Evolutionary conservation across 2,888 invertebrate species (phyloP), one percentile per base, ranked within the genome.

Genomic region (Digitonthophagus gazella): DNA sequence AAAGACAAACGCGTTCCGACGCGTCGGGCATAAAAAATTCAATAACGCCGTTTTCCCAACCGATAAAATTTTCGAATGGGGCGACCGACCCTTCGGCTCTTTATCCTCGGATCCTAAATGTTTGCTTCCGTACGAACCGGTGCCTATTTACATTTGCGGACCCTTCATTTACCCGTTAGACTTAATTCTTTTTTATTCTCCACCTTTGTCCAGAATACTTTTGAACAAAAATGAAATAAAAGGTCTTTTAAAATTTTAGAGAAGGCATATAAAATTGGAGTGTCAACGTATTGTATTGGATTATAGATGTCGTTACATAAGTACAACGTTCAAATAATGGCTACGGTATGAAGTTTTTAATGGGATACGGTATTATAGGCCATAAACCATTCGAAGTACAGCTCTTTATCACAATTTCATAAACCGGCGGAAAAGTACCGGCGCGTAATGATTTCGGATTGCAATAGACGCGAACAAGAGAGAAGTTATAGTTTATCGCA

Each of bases 21-120:
- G 6, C 28, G 58, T 58, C 18, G 8, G 19, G 61, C 61, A 61
- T 61, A 61, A 61, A 61, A 61, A 61, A 61, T 61, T 61, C 61
- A 61, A 61, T 61, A 61, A 61, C 61, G n/a, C 19, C 5, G 18
- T 14, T 61, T 20, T 61, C 61, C 6, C 61, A 14, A n/a, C 0
- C 61, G 19, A 20, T 61, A 61, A 61, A 61, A 61, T 18, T 58
- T 58, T 44, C 28, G 28, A 44, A n/a, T n/a, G n/a, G n/a, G n/a
- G n/a, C n/a, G n/a, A n/a, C n/a, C n/a, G n/a, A n/a, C 28, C 28
- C 11, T 44, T 44, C 11, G 8, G 11, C 11, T 11, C 28, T 5
- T 44, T 3, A 44, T 44, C 28, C n/a, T 44, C 28, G 11, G 28
- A 44, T 44, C 28, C 8, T 44, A 2, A 44, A 44, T 5, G 28